A percentile compares a stretch with the other conserved stretches of the same genome.
These are phyloP conservation scores for Columba janthina DNA, from an alignment of 2,113 vertebrate genomes.

Conservation along the genomic window DNA sequence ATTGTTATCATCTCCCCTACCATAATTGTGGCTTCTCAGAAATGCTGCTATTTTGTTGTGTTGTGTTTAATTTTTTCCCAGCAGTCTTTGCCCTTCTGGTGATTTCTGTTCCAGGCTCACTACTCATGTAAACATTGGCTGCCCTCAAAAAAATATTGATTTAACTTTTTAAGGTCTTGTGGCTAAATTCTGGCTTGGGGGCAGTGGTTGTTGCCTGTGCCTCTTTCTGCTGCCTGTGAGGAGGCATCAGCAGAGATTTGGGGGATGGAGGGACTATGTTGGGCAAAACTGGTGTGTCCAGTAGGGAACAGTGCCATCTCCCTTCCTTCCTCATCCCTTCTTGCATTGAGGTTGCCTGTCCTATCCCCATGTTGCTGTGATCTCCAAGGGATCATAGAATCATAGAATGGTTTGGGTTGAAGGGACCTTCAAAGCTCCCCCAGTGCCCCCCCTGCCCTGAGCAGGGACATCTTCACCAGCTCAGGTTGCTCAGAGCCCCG, in stretches of 20 bases:
- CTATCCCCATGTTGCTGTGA: background rate
- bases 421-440: too few species aligned
- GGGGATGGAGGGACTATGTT: background rate
- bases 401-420: too few species aligned
- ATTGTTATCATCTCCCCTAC: background rate
- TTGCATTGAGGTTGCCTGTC: background rate
- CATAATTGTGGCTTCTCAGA: slow-evolving; percentile 8
- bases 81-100: background rate
- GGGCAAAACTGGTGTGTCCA: background rate
- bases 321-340: background rate
- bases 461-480: too few species aligned
- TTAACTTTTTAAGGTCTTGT: background rate
- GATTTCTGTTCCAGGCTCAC: background rate
- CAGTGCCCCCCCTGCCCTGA: too few species aligned
- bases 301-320: background rate
- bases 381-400: background rate
- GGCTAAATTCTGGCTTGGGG: background rate
- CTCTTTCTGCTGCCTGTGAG: background rate
- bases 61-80: background rate
- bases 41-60: background rate
- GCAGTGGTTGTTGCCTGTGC: background rate
- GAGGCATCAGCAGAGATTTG: background rate
- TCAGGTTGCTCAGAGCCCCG: too few species aligned
- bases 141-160: background rate
- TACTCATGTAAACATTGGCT: background rate